These are phyloP conservation scores for Ophiothrix spiculata DNA, from an alignment of 35 echinoderm and acorn worm species.

Conservation along the genomic window DNA sequence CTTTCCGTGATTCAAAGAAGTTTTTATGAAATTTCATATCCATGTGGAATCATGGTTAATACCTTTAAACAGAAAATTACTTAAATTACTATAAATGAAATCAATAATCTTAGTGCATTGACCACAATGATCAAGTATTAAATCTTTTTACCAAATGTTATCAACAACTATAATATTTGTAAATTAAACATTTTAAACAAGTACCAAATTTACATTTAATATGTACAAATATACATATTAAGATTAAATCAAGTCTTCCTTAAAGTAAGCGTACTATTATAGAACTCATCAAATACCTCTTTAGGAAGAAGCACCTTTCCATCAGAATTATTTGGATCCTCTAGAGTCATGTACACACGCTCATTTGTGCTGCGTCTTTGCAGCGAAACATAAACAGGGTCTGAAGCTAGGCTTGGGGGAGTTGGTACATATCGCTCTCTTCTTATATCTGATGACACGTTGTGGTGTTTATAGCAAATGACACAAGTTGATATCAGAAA, in stretches of 20 bases:
- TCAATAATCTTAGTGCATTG: too few relatives aligned
- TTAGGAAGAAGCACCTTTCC: background rate
- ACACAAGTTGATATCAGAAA: background rate
- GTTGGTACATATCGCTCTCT: background rate
- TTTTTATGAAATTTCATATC: too few relatives aligned
- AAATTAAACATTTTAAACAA: too few relatives aligned
- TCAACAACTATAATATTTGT: too few relatives aligned
- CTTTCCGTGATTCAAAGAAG: too few relatives aligned
- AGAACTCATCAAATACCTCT: conserved; percentile 6
- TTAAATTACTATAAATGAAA: too few relatives aligned
- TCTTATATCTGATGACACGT: background rate
- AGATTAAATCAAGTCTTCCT: background rate
- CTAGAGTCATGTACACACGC: background rate
- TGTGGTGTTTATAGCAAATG: background rate
- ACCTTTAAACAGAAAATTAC: too few relatives aligned
- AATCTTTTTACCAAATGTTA: too few relatives aligned
- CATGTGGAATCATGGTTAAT: too few relatives aligned
- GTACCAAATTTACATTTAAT: too few relatives aligned
- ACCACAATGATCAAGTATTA: too few relatives aligned
- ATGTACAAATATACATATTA: too few relatives aligned
- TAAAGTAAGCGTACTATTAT: background rate
- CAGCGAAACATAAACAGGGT: background rate
- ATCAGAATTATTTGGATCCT: background rate
- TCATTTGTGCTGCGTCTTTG: background rate
- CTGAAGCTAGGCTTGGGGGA: background rate